Evolutionary conservation across 2,113 vertebrate genomes (phyloP), one percentile per base, ranked within the genome.

Genomic region (Nansenia antarctica): DNA sequence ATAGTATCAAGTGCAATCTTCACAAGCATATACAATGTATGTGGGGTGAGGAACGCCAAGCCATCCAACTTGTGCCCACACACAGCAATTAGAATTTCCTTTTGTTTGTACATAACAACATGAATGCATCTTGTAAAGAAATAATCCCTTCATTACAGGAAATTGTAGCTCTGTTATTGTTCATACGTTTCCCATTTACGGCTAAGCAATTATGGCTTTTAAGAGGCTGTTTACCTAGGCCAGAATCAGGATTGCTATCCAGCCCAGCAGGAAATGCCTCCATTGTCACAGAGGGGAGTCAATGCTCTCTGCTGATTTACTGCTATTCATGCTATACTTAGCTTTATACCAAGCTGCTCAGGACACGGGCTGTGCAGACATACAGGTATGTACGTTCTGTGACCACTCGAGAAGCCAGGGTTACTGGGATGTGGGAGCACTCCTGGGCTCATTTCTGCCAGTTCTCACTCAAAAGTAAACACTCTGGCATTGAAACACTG

Each of bases 241-340:
- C 85, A 70, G 82, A 77, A 85, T 82, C 82, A 82, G 78, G 81
- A 85, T 85, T 85, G 82, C 85, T 86, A 70, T 86, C 82, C 70
- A 66, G 61, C 83, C 47, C 85, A 82, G 77, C 76, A 52, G 80
- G 89, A 78, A 81, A 85, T 78, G 79, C 81, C 78, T 85, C 79
- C 76, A 89, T 90, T 88, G 86, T 91, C 87, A 82, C 87, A 89
- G 83, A 87, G 86, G 87, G 87, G 86, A 80, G 85, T 76, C 86
- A 68, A 47, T 82, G 83, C 80, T 76, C 75, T 88, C 74, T 74
- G 67, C 70, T 82, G 71, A 86, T 87, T 86, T 85, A 83, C 81
- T 78, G 81, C 80, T 77, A 82, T 88, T 75, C 67, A 71, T 77
- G 77, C 81, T 84, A 86, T 86, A 85, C 80, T 90, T 87, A 85